phyloP scores from a whole-genome alignment of 2,797 vertebrate species.

The Poecilia wingei region DNA sequence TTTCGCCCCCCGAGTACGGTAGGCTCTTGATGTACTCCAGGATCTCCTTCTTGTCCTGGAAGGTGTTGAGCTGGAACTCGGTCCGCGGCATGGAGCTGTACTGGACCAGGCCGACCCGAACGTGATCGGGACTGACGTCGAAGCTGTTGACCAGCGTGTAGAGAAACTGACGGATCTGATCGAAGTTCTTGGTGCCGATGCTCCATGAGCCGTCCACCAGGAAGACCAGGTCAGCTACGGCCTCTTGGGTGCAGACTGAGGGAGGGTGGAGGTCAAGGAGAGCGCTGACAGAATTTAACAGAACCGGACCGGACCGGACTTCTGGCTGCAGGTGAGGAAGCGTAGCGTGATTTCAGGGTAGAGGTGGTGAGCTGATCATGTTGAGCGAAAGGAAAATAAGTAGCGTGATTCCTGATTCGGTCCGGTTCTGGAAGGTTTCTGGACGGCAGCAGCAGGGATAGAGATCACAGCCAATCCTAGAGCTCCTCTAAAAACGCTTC shows the following conservation, averaged over 20 bases:
- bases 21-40: slow-evolving; percentile 71
- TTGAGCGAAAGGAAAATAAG: not conserved
- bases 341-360: slow-evolving; percentile 8
- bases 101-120: slow-evolving; percentile 83
- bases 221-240: slow-evolving; percentile 84
- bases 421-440: not conserved
- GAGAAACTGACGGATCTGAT: slow-evolving; percentile 79
- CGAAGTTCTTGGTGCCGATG: slow-evolving; percentile 74
- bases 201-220: slow-evolving; percentile 84
- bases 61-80: slow-evolving; percentile 81
- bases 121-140: slow-evolving; percentile 74
- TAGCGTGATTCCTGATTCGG: slow-evolving; percentile 2
- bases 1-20: slow-evolving; percentile 76
- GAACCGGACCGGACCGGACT: not conserved
- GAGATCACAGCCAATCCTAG: not conserved
- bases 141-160: slow-evolving; percentile 76
- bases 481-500: no score
- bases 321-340: slow-evolving; percentile 13
- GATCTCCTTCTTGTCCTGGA: slow-evolving; percentile 60
- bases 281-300: slow-evolving; percentile 2
- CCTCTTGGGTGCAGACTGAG: slow-evolving; percentile 82
- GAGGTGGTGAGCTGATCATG: not conserved
- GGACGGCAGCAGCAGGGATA: slow-evolving; percentile 1
- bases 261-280: slow-evolving; percentile 13
- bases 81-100: slow-evolving; percentile 72